Evolutionary conservation across 2,888 invertebrate species (phyloP).

Genomic region (Caenorhabditis sp.): DNA sequence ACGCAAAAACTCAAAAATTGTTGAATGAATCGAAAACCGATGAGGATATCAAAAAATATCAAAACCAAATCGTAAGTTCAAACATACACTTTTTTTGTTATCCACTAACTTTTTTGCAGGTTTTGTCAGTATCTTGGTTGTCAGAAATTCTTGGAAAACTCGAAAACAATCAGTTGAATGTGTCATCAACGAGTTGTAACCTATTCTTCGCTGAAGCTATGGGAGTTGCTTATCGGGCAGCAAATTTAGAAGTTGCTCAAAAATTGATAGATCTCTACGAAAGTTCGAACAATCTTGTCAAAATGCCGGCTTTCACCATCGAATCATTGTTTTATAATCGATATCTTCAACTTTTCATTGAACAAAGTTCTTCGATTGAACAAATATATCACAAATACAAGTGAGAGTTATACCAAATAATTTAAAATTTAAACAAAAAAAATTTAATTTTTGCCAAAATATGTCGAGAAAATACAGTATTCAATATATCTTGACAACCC

Average conservation of each 20-base stretch:
- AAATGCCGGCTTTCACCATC: conserved; percentile 51
- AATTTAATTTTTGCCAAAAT: no score
- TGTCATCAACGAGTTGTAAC: conserved; percentile 23
- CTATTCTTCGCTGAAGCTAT: conserved; percentile 50
- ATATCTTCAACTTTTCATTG: conserved; percentile 48
- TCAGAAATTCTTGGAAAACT: conserved; percentile 47
- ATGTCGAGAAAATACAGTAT: no score
- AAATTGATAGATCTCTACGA: conserved; percentile 52
- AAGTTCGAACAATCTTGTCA: conserved; percentile 51
- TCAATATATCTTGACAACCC: no score
- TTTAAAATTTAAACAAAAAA: no score
- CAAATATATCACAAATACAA: conserved; percentile 51
- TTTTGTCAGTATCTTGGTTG: conserved; percentile 43
- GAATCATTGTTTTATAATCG: conserved; percentile 54
- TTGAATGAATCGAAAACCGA: conserved; percentile 3
- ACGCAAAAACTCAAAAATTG: conserved; percentile 1
- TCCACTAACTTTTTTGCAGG: conserved; percentile 7
- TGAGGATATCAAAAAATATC: conserved; percentile 10
- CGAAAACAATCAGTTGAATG: conserved; percentile 18
- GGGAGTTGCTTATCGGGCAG: conserved; percentile 32
- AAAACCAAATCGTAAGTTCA: conserved; percentile 20
- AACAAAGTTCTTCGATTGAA: conserved; percentile 34
- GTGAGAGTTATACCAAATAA: no score
- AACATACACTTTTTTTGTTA: not conserved
- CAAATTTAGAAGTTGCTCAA: conserved; percentile 52